Percentiles rank a stretch among this genome's conserved stretches.
These are phyloP conservation scores for Lagodon rhomboides DNA, from an alignment of 2,797 vertebrate genomes.

Conservation along the genomic window DNA sequence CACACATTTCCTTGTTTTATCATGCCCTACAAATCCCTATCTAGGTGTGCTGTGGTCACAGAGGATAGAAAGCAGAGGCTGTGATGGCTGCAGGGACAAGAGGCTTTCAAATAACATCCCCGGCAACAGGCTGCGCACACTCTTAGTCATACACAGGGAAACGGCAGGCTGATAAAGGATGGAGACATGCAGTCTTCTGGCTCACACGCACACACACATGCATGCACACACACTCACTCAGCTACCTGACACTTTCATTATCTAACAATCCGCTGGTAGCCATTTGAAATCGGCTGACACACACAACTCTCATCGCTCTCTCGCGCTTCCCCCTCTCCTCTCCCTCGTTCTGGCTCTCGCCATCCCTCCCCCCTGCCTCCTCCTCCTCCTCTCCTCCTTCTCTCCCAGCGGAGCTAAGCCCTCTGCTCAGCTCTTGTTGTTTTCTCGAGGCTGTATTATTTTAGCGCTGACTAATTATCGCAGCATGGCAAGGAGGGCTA, in stretches of 20 bases:
- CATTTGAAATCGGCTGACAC: slow-evolving; percentile 74
- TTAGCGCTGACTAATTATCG: slow-evolving; percentile 81
- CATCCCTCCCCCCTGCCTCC: not conserved
- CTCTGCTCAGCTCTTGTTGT: slow-evolving; percentile 72
- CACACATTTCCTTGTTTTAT: not conserved
- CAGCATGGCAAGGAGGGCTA: slow-evolving; percentile 72
- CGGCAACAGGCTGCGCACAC: slow-evolving; percentile 17
- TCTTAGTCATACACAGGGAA: slow-evolving; percentile 20
- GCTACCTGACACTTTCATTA: slow-evolving; percentile 71
- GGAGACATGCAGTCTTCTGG: slow-evolving; percentile 15
- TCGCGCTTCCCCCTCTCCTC: not conserved
- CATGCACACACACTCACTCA: slow-evolving; percentile 7
- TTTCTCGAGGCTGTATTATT: slow-evolving; percentile 81
- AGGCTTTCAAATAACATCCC: slow-evolving; percentile 28
- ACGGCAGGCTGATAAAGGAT: slow-evolving; percentile 23
- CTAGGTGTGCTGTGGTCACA: slow-evolving; percentile 16
- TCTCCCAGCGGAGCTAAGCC: slow-evolving; percentile 74
- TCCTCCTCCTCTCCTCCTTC: slow-evolving; percentile 18
- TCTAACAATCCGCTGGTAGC: slow-evolving; percentile 71
- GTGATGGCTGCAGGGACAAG: slow-evolving; percentile 42
- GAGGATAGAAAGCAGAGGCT: slow-evolving; percentile 30
- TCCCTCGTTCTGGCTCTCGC: slow-evolving; percentile 14
- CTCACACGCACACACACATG: not conserved
- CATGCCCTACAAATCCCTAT: slow-evolving; percentile 9
- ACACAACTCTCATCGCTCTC: slow-evolving; percentile 46